phyloP scores from a whole-genome alignment of 1,140 invertebrate species.

The Drosophila tristis region DNA sequence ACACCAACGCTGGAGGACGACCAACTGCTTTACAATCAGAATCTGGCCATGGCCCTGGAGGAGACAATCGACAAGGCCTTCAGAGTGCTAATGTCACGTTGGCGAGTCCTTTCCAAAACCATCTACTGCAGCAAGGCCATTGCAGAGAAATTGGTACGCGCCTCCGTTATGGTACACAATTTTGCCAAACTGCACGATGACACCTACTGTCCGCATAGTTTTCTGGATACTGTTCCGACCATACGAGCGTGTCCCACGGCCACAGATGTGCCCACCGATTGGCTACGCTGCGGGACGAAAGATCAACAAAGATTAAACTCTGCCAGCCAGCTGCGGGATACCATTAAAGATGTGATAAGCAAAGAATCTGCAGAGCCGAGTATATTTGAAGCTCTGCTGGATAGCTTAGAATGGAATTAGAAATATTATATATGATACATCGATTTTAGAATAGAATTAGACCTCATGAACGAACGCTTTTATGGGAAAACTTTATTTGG shows the following conservation, averaged over 20 bases:
- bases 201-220: slow-evolving; percentile 4
- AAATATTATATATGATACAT: too few species aligned
- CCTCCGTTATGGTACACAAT: slow-evolving; percentile 24
- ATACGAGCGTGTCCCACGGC: too few species aligned
- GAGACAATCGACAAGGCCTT: slow-evolving; percentile 25
- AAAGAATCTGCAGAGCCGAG: slow-evolving; percentile 2
- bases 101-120: slow-evolving; percentile 12
- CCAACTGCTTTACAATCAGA: slow-evolving; percentile 11
- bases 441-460: too few species aligned
- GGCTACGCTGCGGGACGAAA: neutral
- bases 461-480: slow-evolving; percentile 13
- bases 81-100: slow-evolving; percentile 17
- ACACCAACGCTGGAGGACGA: neutral
- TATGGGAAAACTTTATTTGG: slow-evolving; percentile 65
- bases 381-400: slow-evolving; percentile 2
- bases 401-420: slow-evolving; percentile 1
- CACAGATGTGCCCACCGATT: too few species aligned
- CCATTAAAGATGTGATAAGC: neutral
- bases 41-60: neutral
- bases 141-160: slow-evolving; percentile 16
- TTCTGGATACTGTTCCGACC: slow-evolving; percentile 1
- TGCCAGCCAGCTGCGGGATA: slow-evolving; percentile 1
- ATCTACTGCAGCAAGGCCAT: slow-evolving; percentile 7
- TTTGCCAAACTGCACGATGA: slow-evolving; percentile 26
- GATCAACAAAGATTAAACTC: neutral